Percentiles rank a stretch among this genome's conserved stretches.
Evolutionary conservation across 2,888 invertebrate species (phyloP).

Genomic region (Lepidocyrtoides sp.): DNA sequence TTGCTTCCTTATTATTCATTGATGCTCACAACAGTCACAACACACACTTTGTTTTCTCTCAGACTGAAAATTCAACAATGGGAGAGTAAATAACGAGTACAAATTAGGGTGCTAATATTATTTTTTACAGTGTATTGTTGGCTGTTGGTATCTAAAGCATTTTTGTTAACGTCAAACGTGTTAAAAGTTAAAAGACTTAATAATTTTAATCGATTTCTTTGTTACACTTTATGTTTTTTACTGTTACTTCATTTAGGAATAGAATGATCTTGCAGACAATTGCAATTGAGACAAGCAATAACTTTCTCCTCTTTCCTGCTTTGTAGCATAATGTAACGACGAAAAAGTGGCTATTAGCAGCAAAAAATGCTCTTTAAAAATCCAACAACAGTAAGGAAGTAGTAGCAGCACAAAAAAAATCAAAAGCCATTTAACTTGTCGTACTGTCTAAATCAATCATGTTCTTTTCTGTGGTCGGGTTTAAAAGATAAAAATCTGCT

Average conservation of each 20-base stretch:
- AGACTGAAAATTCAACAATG: background rate
- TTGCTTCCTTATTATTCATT: background rate
- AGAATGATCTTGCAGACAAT: conserved; percentile 12
- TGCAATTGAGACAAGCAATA: conserved; percentile 18
- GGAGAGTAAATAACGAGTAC: background rate
- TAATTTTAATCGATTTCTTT: conserved; percentile 41
- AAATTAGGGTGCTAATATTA: background rate
- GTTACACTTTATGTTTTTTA: conserved; percentile 38
- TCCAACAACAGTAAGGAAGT: background rate
- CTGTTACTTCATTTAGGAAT: background rate
- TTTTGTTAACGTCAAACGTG: background rate
- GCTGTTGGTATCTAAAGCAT: background rate
- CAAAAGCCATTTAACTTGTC: background rate
- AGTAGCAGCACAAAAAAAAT: background rate
- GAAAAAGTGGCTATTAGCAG: background rate
- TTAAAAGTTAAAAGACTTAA: background rate
- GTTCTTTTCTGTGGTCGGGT: background rate
- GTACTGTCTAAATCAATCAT: conserved; percentile 22
- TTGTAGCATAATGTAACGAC: background rate
- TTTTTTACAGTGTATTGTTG: background rate
- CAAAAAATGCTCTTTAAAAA: background rate
- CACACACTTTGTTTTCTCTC: background rate
- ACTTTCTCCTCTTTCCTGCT: conserved; percentile 32
- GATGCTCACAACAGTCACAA: too few species aligned
- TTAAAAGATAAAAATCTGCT: conserved; percentile 8